Percentiles rank a stretch among this genome's conserved stretches.
Evolutionary conservation across 2,888 invertebrate genomes (phyloP).

Genomic region (Diogma glabrata): DNA sequence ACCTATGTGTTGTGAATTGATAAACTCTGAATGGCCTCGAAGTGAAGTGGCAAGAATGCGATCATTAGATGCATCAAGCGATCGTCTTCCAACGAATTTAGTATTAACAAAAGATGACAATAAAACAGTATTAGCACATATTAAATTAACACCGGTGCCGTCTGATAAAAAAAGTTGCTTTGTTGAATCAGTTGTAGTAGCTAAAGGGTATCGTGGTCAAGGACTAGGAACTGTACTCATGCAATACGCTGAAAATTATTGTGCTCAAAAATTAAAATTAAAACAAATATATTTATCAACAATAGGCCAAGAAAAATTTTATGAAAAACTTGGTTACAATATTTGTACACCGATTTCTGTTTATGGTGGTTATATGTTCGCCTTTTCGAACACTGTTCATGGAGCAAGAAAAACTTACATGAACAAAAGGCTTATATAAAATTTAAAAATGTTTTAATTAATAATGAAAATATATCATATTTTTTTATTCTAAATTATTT

Average conservation of each 20-base stretch:
- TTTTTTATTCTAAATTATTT: background rate
- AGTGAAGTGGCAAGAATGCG: constrained; percentile 67
- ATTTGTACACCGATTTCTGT: constrained; percentile 58
- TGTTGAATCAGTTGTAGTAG: constrained; percentile 72
- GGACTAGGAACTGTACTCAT: constrained; percentile 67
- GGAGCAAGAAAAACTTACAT: constrained; percentile 8
- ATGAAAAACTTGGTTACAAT: constrained; percentile 58
- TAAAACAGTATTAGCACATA: constrained; percentile 59
- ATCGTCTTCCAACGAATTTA: constrained; percentile 58
- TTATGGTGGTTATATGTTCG: constrained; percentile 38
- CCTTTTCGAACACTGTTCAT: background rate
- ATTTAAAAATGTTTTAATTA: background rate
- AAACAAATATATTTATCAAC: constrained; percentile 56
- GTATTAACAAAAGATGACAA: constrained; percentile 47
- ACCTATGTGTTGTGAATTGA: constrained; percentile 57
- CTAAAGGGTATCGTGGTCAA: constrained; percentile 54
- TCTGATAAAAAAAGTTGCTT: constrained; percentile 59
- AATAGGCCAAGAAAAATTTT: constrained; percentile 64
- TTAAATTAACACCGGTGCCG: constrained; percentile 64
- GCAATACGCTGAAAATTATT: constrained; percentile 62
- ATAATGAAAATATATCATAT: constrained; percentile 4
- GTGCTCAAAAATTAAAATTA: constrained; percentile 47
- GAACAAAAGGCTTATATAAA: constrained; percentile 5
- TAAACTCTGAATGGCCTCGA: constrained; percentile 81
- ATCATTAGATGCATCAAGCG: constrained; percentile 60